Percentiles rank a stretch among this genome's conserved stretches.
These are phyloP conservation scores for Jacana jacana DNA, from an alignment of 2,113 vertebrate genomes.

Conservation along the genomic window DNA sequence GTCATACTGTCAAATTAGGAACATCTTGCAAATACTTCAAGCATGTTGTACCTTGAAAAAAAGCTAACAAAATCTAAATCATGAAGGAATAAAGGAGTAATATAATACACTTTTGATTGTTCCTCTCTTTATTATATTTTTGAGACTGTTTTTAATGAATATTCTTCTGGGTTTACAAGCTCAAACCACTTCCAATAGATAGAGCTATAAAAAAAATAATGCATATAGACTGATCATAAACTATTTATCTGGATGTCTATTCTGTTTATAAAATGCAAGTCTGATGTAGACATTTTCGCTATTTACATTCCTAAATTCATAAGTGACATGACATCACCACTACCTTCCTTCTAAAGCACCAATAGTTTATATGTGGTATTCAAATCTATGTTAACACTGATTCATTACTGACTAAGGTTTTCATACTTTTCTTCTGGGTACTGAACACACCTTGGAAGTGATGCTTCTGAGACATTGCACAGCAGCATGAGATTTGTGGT, in stretches of 20 bases:
- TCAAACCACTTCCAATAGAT: neutral
- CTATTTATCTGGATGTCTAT: neutral
- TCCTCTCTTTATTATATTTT: neutral
- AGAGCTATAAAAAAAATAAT: neutral
- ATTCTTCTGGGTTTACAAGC: neutral
- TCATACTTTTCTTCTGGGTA: neutral
- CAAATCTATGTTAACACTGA: neutral
- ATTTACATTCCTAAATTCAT: neutral
- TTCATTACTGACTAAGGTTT: neutral
- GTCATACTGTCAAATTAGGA: neutral
- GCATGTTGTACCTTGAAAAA: neutral
- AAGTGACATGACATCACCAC: neutral
- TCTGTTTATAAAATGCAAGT: neutral
- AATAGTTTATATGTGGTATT: neutral
- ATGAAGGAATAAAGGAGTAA: neutral
- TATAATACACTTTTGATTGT: rapidly evolving
- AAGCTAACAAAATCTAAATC: neutral
- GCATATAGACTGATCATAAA: neutral
- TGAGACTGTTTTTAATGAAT: neutral
- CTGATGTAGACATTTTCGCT: neutral
- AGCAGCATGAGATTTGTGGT: neutral
- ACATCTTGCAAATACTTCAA: neutral
- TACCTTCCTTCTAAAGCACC: neutral
- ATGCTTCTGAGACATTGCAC: neutral
- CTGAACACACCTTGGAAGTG: neutral